Percentiles rank a stretch among this genome's conserved stretches.
Evolutionary conservation across 2,888 invertebrate genomes (phyloP).

Genomic region (Vannuccia rotundouncinata): DNA sequence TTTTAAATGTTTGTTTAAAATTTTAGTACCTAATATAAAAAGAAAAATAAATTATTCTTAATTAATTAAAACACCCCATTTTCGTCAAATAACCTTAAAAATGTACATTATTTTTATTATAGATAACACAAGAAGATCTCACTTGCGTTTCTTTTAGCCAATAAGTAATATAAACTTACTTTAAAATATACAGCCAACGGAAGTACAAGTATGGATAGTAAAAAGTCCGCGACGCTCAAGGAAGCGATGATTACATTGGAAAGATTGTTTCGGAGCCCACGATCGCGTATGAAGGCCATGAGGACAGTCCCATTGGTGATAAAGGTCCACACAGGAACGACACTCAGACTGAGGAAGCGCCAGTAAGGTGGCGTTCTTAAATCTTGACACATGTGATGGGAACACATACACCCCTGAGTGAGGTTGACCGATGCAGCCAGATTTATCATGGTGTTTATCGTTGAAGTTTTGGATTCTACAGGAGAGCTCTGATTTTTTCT

Average conservation of each 20-base stretch:
- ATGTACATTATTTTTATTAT: too few relatives aligned
- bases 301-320: slow-evolving; percentile 36
- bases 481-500: too few relatives aligned
- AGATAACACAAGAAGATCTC: too few relatives aligned
- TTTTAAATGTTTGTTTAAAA: too few relatives aligned
- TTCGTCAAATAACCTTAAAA: too few relatives aligned
- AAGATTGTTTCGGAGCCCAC: slow-evolving; percentile 32
- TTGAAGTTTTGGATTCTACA: too few relatives aligned
- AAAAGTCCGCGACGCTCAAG: slow-evolving; percentile 38
- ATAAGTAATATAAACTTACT: neutral
- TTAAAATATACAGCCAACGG: slow-evolving; percentile 39
- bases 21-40: too few relatives aligned
- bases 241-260: slow-evolving; percentile 38
- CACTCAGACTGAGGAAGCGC: neutral
- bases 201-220: slow-evolving; percentile 32
- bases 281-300: slow-evolving; percentile 25
- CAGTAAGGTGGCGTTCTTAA: neutral
- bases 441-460: too few relatives aligned
- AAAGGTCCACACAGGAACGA: slow-evolving; percentile 38
- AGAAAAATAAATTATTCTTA: too few relatives aligned
- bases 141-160: too few relatives aligned
- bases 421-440: too few relatives aligned
- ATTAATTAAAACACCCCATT: too few relatives aligned
- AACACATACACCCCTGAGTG: neutral
- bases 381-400: neutral